phyloP scores from a whole-genome alignment of 2,888 invertebrate genomes.

The Trachelus iudaicus region DNA sequence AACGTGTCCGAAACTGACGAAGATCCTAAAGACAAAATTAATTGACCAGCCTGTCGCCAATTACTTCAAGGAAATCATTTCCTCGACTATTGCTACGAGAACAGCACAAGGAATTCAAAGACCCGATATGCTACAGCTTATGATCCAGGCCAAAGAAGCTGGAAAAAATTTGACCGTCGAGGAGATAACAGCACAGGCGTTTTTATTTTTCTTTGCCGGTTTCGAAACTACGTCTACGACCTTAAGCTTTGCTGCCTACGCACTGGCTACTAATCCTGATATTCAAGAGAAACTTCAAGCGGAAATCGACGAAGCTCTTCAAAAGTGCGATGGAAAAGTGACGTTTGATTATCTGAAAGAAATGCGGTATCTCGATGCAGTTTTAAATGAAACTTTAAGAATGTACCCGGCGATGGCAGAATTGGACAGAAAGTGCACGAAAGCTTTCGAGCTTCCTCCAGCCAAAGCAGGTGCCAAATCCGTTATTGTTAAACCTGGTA shows the following conservation, averaged over 20 bases:
- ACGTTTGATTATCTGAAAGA: conserved; percentile 65
- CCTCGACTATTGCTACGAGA: conserved; percentile 34
- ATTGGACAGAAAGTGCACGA: conserved; percentile 52
- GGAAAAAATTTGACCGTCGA: conserved; percentile 37
- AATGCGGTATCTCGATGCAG: conserved; percentile 70
- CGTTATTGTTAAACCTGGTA: conserved; percentile 48
- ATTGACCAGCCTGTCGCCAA: conserved; percentile 16
- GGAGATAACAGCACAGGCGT: conserved; percentile 67
- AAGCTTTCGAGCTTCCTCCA: conserved; percentile 56
- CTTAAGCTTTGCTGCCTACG: conserved; percentile 48
- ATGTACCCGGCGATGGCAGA: conserved; percentile 44
- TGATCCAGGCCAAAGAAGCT: conserved; percentile 48
- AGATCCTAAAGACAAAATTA: conserved; percentile 26
- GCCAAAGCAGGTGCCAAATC: conserved; percentile 48
- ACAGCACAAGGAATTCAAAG: conserved; percentile 37
- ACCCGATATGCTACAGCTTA: conserved; percentile 53
- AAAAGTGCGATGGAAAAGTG: conserved; percentile 45
- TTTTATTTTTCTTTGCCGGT: conserved; percentile 56
- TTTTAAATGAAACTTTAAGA: conserved; percentile 59
- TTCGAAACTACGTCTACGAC: conserved; percentile 50
- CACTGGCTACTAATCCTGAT: conserved; percentile 43
- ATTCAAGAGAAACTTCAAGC: conserved; percentile 45
- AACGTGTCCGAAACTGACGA: conserved; percentile 33
- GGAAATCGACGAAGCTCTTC: conserved; percentile 52
- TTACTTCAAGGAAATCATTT: conserved; percentile 38